Conservation (phyloP, 2,888 invertebrate genomes). For the Clusia tigrina region DNA sequence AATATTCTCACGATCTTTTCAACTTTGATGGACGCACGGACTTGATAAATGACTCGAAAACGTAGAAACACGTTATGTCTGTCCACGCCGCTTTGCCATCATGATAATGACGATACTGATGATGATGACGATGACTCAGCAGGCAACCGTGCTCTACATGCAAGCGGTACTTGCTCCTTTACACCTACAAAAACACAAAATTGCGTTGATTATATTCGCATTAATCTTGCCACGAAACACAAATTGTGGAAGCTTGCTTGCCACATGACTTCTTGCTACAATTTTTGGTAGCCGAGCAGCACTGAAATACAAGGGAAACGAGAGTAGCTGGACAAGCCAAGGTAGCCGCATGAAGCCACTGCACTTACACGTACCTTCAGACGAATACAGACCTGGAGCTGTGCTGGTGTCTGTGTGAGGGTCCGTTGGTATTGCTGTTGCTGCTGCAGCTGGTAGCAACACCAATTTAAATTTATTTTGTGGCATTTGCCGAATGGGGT, state of each 20-base stretch:
- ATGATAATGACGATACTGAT: no score
- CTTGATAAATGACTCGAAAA: no score
- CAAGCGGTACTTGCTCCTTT: no score
- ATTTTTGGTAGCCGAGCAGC: background rate
- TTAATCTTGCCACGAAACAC: slow-evolving; percentile 18
- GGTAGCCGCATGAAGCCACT: slow-evolving; percentile 32
- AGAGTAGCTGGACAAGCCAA: slow-evolving; percentile 33
- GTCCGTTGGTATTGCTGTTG: background rate
- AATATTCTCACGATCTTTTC: slow-evolving; percentile 9
- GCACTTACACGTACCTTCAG: slow-evolving; percentile 13
- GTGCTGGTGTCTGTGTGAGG: background rate
- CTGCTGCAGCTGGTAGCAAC: slow-evolving; percentile 13
- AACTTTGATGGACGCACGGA: background rate
- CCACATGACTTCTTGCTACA: no score
- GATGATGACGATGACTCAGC: no score
- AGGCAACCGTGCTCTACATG: no score
- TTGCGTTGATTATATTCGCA: slow-evolving; percentile 22
- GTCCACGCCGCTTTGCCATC: no score
- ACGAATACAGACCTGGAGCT: background rate
- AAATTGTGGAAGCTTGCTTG: no score
- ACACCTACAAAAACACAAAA: slow-evolving; percentile 1
- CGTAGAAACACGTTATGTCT: no score
- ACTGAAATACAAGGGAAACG: slow-evolving; percentile 16
- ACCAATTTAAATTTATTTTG: slow-evolving; percentile 14
- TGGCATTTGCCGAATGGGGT: slow-evolving; percentile 27